Base-by-base conservation (phyloP, 1,140 invertebrate species). In the Cecropterus lyciades region DNA sequence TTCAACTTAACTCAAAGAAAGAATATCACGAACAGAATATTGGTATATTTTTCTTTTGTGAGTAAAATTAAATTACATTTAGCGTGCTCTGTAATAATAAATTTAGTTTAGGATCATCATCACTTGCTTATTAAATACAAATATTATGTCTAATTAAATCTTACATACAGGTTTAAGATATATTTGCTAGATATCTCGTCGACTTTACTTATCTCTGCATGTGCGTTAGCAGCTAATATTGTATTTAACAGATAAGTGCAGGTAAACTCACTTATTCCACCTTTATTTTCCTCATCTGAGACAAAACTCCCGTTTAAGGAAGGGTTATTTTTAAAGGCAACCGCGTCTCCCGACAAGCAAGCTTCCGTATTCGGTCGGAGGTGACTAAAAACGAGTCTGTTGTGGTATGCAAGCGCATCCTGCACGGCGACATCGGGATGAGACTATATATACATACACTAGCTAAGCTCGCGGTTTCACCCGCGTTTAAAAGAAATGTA, bases 321-420 rank as follows among this genome's bases (percentile, higher is more conserved):
- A 59, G 14, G 55, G 3, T 30, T 59, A 59, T 59, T 59, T 59
- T 45, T 46, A 59, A 59, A 46, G 27, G 42, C 13, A 16, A 16
- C 30, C 8, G 16, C 42, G 20, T 59, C 55, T 10, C 14, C 42
- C 10, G 13, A n/a, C 14, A 13, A 59, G 30, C 55, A 52, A 13
- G 51, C 51, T 65, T 45, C 20, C 42, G 33, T 64, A 55, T 55
- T 53, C 42, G 45, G 53, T 45, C 43, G 33, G 49, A 66, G 40
- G 13, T 67, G 46, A 20, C 16, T 59, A 53, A 63, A 20, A 68
- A 63, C 40, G 17, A 13, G 16, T 27, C 40, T 55, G 45, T 20
- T 27, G 24, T 37, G 42, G 42, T 45, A 59, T 59, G 42, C 42
- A 24, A 30, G n/a, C 55, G 40, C 40, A 57, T 57, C 37, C 53